These are phyloP conservation scores for Camptogramma bilineatum DNA, from an alignment of 2,888 invertebrate genomes.

Conservation along the genomic window DNA sequence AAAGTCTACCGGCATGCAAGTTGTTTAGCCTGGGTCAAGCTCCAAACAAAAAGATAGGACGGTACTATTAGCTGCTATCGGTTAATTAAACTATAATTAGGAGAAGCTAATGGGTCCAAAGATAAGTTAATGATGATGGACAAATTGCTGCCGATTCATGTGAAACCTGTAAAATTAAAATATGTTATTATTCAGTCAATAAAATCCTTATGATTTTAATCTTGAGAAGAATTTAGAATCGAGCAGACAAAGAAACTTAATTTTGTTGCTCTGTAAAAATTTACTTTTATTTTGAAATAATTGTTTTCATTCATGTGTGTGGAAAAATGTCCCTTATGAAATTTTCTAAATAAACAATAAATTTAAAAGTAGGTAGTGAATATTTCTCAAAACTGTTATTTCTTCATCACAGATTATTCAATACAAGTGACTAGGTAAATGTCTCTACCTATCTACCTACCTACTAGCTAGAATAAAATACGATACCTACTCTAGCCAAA, in stretches of 20 bases:
- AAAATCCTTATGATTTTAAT: not conserved
- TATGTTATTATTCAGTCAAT: conserved; percentile 23
- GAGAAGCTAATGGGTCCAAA: conserved; percentile 29
- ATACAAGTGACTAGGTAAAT: too few relatives aligned
- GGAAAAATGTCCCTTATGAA: too few relatives aligned
- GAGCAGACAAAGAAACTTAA: not conserved
- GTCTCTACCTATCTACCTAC: not conserved
- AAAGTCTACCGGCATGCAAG: conserved; percentile 38
- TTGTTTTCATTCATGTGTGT: too few relatives aligned
- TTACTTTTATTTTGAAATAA: too few relatives aligned
- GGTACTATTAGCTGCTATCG: not conserved
- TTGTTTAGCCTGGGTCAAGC: conserved; percentile 17
- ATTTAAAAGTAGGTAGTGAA: too few relatives aligned
- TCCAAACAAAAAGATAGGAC: not conserved
- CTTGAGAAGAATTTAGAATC: not conserved
- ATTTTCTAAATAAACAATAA: too few relatives aligned
- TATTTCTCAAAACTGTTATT: too few relatives aligned
- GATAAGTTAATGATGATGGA: conserved; percentile 43
- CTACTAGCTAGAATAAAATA: too few relatives aligned
- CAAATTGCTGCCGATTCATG: conserved; percentile 26
- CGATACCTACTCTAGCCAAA: too few relatives aligned
- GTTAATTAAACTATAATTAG: not conserved
- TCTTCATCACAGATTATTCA: too few relatives aligned
- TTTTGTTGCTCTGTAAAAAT: too few relatives aligned
- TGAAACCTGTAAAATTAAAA: conserved; percentile 37